phyloP scores from a whole-genome alignment of 2,113 vertebrate species.

The Ceyx melanurus region DNA sequence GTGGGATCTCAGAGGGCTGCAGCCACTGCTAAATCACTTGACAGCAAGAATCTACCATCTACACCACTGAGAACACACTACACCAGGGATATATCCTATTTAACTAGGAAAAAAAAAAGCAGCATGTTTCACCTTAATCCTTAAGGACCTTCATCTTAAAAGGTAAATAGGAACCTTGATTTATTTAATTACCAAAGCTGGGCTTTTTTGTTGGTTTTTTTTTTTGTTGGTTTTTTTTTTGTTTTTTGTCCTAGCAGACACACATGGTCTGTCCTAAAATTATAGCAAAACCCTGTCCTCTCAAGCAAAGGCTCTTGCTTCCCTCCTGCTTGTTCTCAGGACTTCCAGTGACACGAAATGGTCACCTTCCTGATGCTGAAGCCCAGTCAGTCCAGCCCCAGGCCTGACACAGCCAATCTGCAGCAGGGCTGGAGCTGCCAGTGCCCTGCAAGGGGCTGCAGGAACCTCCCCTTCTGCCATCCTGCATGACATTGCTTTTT shows the following conservation, averaged over 20 bases:
- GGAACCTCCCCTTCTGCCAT: not conserved
- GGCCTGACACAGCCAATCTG: too few relatives aligned
- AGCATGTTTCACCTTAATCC: not conserved
- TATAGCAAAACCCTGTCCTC: not conserved
- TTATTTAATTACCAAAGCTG: not conserved
- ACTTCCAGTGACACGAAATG: rapidly evolving
- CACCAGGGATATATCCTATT: not conserved
- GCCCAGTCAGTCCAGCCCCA: rapidly evolving
- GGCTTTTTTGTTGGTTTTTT: too few relatives aligned
- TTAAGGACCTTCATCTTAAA: not conserved
- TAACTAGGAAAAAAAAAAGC: not conserved
- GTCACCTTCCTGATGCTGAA: rapidly evolving
- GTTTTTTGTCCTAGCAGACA: not conserved
- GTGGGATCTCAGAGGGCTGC: not conserved
- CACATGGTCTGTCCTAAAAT: not conserved
- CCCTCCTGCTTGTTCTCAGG: not conserved
- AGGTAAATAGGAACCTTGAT: not conserved
- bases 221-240: not conserved
- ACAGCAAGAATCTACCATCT: not conserved
- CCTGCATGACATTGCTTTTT: not conserved
- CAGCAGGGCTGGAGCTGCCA: not conserved
- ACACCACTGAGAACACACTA: not conserved
- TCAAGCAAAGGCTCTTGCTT: not conserved
- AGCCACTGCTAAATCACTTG: not conserved
- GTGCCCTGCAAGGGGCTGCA: not conserved